Base-by-base conservation (phyloP, 2,888 invertebrate species). In the Notocelia uddmanniana region DNA sequence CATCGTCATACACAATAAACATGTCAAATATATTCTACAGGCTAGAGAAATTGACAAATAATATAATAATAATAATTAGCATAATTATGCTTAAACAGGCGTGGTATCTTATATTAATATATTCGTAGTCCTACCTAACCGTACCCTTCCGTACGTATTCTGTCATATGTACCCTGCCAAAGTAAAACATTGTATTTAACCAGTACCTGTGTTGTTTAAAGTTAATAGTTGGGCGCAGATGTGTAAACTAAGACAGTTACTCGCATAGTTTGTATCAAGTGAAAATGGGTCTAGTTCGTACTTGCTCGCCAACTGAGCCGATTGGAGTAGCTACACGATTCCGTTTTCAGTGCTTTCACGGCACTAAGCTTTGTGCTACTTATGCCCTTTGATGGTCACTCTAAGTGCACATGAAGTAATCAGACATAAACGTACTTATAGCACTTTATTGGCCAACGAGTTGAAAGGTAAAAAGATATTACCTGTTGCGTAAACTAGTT, bases 261-360 rank as follows among this genome's bases (percentile, higher is more conserved):
- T 55, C 26, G 2, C 31, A 31, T 55, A n/a, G 54, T 26, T 54
- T 3, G 26, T 8, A 26, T 15, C 15, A 55, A 2, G 8, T 45
- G 21, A 41, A 6, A 13, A 21, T 34, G 18, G 10, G 19, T 11
- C 11, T 50, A 5, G 19, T 13, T 34, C 37, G 15, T 37, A 9
- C 11, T 78, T 37, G 9, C n/a, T 79, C 19, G 55, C 15, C 18
- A 45, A 31, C 34, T 74, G 74, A 78, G 77, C 76, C 80, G 78
- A 83, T 81, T 84, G 82, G 81, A 48, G 60, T 34, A 80, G 79
- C 15, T 81, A 81, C 81, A 80, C 79, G 83, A 83, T 83, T 83
- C 84, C 78, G 81, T 82, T 80, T 80, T 78, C 74, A 76, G 74
- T 63, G 57, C 55, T 76, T 78, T 76, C 75, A 75, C 74, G 74